Evolutionary conservation across 2,888 invertebrate genomes (phyloP), one percentile per base, ranked within the genome.

Genomic region (Torymus texanus): DNA sequence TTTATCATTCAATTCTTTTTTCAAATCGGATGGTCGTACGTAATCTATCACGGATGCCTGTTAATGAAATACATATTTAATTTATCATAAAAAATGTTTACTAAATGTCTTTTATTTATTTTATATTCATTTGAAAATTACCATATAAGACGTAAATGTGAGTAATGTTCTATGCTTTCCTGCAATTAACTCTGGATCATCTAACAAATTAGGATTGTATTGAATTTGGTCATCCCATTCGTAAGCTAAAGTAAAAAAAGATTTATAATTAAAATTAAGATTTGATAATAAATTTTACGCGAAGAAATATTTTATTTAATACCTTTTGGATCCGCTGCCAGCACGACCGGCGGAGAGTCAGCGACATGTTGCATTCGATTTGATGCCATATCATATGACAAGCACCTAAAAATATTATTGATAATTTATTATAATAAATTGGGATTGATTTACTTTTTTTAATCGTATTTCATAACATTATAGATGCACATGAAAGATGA

Each of bases 1-100:
- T 91, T 98, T 98, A 88, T 98, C 98, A 91, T 99, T 99, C 66
- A 99, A 92, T 90, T 98, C 98, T 89, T 97, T 97, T 91, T 99
- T 99, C 84, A 98, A 92, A 90, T 98, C 98, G 56, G 97, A 96
- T 16, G 98, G 98, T 84, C 97, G 95, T 5, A 98, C 98, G 89
- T 98, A 98, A 91, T 98, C 98, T 85, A 98, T 98, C 66, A 98
- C 97, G 0, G 98, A 98, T 0, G 97, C 97, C 94, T 94, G 89
- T 58, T 59, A 63, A 72, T 51, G 55, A 51, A 59, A 67, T 24
- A 50, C 24, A 13, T 16, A 21, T 29, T 65, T 16, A 56, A 65
- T n/a, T 74, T 51, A 62, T 41, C 56, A 50, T 66, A 13, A 1
- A 13, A 24, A 51, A 21, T 29, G 29, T 12, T 29, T 63, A 63